Conservation (phyloP, 2,797 vertebrate genomes). For the Coluber constrictor region DNA sequence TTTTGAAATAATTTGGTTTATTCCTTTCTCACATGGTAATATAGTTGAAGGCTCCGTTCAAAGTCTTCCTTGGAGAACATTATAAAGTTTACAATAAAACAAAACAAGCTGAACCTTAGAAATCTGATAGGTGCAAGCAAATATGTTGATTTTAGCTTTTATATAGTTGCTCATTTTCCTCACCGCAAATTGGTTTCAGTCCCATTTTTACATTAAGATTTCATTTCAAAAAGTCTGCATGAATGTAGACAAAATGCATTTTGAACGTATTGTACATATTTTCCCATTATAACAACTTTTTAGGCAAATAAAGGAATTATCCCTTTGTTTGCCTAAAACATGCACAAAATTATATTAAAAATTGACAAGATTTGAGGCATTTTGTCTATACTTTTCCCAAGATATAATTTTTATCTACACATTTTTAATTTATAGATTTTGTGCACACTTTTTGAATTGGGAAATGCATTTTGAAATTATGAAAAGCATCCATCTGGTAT, state of each 20-base stretch:
- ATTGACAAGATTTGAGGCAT: neutral
- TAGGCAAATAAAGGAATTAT: neutral
- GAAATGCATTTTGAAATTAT: neutral
- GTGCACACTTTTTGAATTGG: neutral
- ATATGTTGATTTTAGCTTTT: neutral
- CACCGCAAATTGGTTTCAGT: neutral
- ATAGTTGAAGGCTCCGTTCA: neutral
- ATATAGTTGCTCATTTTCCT: neutral
- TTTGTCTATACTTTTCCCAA: neutral
- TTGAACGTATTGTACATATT: neutral
- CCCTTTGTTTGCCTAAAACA: neutral
- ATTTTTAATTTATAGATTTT: neutral
- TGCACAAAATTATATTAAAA: neutral
- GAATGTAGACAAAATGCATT: neutral
- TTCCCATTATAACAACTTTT: neutral
- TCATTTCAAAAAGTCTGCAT: neutral
- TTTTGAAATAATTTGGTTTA: neutral
- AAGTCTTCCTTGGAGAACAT: neutral
- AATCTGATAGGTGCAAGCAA: neutral
- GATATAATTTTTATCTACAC: neutral
- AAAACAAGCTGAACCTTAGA: neutral
- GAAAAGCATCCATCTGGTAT: neutral
- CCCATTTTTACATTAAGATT: neutral
- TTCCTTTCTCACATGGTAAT: neutral
- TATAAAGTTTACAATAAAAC: neutral